Evolutionary conservation across 2,113 vertebrate genomes (phyloP).

Genomic region (Nanorana parkeri): DNA sequence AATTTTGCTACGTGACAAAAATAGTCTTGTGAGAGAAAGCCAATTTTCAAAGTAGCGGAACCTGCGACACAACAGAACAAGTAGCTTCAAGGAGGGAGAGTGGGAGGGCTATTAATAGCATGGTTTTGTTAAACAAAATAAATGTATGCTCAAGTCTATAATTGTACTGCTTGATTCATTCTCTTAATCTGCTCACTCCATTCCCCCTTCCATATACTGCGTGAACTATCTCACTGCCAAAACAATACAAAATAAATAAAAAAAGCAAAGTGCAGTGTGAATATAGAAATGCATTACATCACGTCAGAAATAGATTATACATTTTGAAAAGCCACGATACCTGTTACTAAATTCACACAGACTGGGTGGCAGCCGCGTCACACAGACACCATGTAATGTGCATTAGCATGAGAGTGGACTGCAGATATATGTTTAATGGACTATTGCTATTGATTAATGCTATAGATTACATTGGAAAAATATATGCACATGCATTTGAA

Average conservation of each 20-base stretch:
- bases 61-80: constrained; percentile 12
- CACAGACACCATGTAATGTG: not conserved
- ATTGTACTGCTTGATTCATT: constrained; percentile 15
- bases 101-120: constrained; percentile 44
- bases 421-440: constrained; percentile 3
- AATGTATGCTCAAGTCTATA: constrained; percentile 8
- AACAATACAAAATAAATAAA: too few species aligned
- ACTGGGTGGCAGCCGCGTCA: not conserved
- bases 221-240: too few species aligned
- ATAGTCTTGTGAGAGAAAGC: constrained; percentile 38
- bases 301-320: not conserved
- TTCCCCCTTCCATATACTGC: not conserved
- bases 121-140: constrained; percentile 42
- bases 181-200: not conserved
- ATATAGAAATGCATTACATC: not conserved
- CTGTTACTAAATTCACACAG: not conserved
- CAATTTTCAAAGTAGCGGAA: constrained; percentile 27
- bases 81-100: not conserved
- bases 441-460: constrained; percentile 19
- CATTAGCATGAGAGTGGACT: constrained; percentile 23
- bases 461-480: not conserved
- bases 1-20: constrained; percentile 35
- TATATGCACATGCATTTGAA: constrained; percentile 38
- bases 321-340: not conserved
- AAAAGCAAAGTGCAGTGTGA: not conserved